A percentile compares a stretch with the other conserved stretches of the same genome.
Evolutionary conservation across 1,140 invertebrate species (phyloP).

Genomic region (Hermatobates lingyangjiaoensis): DNA sequence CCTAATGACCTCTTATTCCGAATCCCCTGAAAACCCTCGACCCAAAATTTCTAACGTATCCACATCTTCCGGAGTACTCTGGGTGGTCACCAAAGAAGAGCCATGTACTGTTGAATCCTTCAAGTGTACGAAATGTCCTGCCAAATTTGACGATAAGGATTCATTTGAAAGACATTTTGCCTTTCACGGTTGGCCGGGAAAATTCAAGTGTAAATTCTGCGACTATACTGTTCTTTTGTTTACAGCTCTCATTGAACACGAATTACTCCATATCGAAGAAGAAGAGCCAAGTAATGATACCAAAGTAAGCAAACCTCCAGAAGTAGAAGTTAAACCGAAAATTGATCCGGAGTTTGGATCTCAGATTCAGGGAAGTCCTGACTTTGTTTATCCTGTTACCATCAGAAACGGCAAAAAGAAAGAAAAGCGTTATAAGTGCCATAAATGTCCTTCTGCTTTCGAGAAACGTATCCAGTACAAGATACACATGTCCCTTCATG

Average conservation of each 20-base stretch:
- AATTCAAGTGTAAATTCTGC: conserved; percentile 60
- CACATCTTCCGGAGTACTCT: conserved; percentile 22
- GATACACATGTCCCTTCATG: conserved; percentile 63
- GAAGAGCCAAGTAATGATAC: neutral
- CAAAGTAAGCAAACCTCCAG: neutral
- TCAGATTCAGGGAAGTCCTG: conserved; percentile 48
- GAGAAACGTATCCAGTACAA: conserved; percentile 71
- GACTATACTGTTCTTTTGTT: conserved; percentile 62
- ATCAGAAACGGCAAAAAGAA: conserved; percentile 51
- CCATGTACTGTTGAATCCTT: conserved; percentile 19
- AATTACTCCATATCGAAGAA: conserved; percentile 32
- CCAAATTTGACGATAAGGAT: conserved; percentile 44
- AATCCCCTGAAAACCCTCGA: conserved; percentile 36
- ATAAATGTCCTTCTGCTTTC: conserved; percentile 73
- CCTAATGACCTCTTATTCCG: conserved; percentile 41
- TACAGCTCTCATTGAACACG: conserved; percentile 55
- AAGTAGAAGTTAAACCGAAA: neutral
- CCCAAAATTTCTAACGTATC: conserved; percentile 33
- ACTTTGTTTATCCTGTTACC: conserved; percentile 55
- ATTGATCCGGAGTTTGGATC: conserved; percentile 44
- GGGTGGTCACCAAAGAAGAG: conserved; percentile 21
- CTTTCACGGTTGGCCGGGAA: conserved; percentile 43
- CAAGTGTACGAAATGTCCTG: conserved; percentile 42
- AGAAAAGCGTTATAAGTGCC: conserved; percentile 61
- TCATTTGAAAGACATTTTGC: conserved; percentile 52